Conservation (phyloP, 2,888 invertebrate species). For the Malthinus seriepunctatus region DNA sequence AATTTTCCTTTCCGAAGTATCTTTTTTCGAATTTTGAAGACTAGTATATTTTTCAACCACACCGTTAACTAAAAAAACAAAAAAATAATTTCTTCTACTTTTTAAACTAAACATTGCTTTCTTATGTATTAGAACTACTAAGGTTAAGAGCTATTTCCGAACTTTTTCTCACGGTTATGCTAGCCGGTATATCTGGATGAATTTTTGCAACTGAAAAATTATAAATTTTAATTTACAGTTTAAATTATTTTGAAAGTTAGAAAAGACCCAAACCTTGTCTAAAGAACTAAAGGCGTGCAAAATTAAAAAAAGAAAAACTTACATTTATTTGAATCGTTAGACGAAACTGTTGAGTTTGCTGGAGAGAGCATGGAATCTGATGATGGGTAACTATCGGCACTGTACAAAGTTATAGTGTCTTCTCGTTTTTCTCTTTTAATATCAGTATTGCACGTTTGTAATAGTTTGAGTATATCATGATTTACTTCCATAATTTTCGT, state of each 20-base stretch:
- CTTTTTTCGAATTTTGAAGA: not conserved
- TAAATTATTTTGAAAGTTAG: not conserved
- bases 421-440: not conserved
- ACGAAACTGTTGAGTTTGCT: not conserved
- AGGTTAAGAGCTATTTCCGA: constrained; percentile 20
- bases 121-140: not conserved
- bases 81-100: not conserved
- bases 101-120: not conserved
- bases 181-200: constrained; percentile 2
- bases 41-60: not conserved
- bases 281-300: not conserved
- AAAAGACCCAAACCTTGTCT: constrained; percentile 1
- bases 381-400: not conserved
- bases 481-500: constrained; percentile 7
- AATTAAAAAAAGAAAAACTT: not conserved
- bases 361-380: not conserved
- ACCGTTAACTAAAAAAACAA: not conserved
- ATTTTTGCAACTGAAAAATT: constrained; percentile 2
- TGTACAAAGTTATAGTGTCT: not conserved
- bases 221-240: not conserved
- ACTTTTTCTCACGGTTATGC: constrained; percentile 7
- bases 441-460: constrained; percentile 1
- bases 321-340: not conserved
- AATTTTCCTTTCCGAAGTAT: not conserved
- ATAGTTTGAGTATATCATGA: not conserved